phyloP scores from a whole-genome alignment of 2,888 invertebrate species.

The Amphipyra berbera region DNA sequence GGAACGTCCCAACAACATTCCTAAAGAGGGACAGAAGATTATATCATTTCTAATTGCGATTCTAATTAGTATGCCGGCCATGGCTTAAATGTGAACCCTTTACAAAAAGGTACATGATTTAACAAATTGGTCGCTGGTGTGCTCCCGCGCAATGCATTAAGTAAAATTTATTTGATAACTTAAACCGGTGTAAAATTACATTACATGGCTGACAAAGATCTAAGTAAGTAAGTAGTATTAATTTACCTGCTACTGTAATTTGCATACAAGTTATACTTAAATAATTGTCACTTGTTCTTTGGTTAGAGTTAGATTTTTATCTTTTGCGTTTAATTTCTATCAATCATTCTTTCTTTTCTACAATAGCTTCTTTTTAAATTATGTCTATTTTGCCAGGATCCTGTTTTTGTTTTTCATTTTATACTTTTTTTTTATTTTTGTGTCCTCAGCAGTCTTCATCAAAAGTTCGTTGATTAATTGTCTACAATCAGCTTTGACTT shows the following conservation, averaged over 20 bases:
- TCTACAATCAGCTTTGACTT: background rate
- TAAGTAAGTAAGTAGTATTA: constrained; percentile 36
- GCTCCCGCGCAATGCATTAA: constrained; percentile 43
- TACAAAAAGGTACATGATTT: constrained; percentile 57
- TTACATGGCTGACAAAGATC: constrained; percentile 46
- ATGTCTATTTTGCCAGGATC: background rate
- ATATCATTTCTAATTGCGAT: constrained; percentile 69
- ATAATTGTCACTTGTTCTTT: constrained; percentile 31
- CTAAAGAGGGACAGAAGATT: constrained; percentile 58
- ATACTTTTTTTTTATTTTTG: background rate
- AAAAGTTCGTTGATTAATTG: background rate
- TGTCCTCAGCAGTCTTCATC: background rate
- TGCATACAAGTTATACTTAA: constrained; percentile 36
- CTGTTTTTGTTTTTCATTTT: background rate
- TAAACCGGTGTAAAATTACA: constrained; percentile 47
- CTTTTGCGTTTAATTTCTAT: constrained; percentile 7
- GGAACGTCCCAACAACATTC: constrained; percentile 59
- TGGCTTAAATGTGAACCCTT: constrained; percentile 63
- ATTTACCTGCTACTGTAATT: constrained; percentile 44
- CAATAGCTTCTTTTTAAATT: background rate
- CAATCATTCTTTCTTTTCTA: constrained; percentile 2
- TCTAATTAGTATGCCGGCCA: constrained; percentile 71
- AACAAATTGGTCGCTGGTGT: constrained; percentile 59
- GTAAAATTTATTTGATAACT: constrained; percentile 51
- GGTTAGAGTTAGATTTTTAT: constrained; percentile 16